phyloP scores from a whole-genome alignment of 2,113 vertebrate genomes.

The Nothobranchius furzeri region DNA sequence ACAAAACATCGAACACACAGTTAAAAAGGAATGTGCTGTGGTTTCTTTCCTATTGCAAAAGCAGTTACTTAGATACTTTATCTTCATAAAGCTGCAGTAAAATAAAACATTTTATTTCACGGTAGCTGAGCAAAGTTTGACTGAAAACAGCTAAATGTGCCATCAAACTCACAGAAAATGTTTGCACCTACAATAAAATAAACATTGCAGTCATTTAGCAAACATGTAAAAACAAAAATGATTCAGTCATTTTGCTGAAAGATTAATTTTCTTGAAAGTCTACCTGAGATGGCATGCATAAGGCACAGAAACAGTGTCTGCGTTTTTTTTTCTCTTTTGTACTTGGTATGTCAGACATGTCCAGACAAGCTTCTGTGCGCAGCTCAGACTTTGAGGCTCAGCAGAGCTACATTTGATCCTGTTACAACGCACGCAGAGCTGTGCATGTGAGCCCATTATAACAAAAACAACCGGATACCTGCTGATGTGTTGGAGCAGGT shows the following conservation, averaged over 20 bases:
- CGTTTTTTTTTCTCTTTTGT: not conserved
- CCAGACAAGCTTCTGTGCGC: slow-evolving; percentile 28
- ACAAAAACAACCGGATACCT: slow-evolving; percentile 1
- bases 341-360: slow-evolving; percentile 39
- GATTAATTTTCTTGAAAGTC: not conserved
- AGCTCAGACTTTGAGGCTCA: slow-evolving; percentile 11
- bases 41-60: not conserved
- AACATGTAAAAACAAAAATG: too few relatives aligned
- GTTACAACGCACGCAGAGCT: slow-evolving; percentile 27
- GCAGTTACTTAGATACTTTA: slow-evolving; percentile 1
- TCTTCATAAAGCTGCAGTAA: not conserved
- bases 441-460: slow-evolving; percentile 9
- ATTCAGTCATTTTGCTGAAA: too few relatives aligned
- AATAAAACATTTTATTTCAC: too few relatives aligned
- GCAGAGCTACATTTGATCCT: slow-evolving; percentile 7
- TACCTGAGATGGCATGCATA: not conserved
- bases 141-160: too few relatives aligned
- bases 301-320: not conserved
- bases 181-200: too few relatives aligned
- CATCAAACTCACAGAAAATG: too few relatives aligned
- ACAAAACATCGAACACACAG: slow-evolving; percentile 13
- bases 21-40: too few relatives aligned
- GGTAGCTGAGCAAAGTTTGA: too few relatives aligned
- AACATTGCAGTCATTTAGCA: too few relatives aligned
- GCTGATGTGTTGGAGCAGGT: slow-evolving; percentile 14